These are phyloP conservation scores for Psittacara wagleri DNA, from an alignment of 2,113 vertebrate genomes.

Conservation along the genomic window DNA sequence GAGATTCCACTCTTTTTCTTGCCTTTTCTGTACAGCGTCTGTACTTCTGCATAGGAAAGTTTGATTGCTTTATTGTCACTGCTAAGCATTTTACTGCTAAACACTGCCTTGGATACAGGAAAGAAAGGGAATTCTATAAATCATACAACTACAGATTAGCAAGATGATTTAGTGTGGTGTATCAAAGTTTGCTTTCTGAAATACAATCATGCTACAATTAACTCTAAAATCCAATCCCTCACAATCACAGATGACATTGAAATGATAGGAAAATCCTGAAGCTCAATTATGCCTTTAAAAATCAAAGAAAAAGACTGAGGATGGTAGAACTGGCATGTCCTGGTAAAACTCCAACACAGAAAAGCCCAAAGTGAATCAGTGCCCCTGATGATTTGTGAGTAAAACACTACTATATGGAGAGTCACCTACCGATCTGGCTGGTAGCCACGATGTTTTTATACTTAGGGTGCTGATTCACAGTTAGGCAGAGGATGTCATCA, in stretches of 20 bases:
- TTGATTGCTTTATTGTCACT: neutral
- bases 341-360: neutral
- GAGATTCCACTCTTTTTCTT: neutral
- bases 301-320: neutral
- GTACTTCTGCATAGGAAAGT: neutral
- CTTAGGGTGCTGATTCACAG: slow-evolving; percentile 97
- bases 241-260: neutral
- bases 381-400: neutral
- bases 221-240: neutral
- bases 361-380: neutral
- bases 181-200: neutral
- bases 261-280: neutral
- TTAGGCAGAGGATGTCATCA: slow-evolving; percentile 95
- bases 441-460: slow-evolving; percentile 95
- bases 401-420: neutral
- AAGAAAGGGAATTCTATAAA: neutral
- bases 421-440: slow-evolving; percentile 93
- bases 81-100: neutral
- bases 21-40: neutral
- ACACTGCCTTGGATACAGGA: neutral
- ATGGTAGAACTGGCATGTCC: neutral
- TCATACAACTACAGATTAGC: neutral
- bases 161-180: neutral
- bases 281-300: neutral
- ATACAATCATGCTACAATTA: neutral